These are phyloP conservation scores for Hemichromis elongatus DNA, from an alignment of 2,113 vertebrate species.

Conservation along the genomic window DNA sequence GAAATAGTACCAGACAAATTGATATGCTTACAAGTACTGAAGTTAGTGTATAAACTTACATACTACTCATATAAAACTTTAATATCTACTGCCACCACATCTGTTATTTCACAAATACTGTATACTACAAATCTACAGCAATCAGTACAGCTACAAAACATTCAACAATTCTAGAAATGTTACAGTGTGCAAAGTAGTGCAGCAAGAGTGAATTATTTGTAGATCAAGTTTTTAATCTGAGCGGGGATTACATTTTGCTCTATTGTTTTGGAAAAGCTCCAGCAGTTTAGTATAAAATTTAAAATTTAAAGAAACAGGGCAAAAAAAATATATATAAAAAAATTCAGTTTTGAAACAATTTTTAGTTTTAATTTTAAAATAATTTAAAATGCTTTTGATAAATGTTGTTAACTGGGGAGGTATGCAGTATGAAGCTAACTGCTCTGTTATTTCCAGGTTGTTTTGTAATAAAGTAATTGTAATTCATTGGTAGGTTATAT, in stretches of 20 bases:
- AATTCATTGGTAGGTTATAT: not conserved
- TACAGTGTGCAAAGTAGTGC: not conserved
- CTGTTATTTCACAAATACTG: not conserved
- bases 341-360: not conserved
- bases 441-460: not conserved
- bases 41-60: not conserved
- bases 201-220: not conserved
- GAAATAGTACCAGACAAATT: not conserved
- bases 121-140: slow-evolving; percentile 13
- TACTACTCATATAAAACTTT: not conserved
- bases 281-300: not conserved
- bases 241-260: slow-evolving; percentile 7
- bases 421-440: not conserved
- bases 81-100: slow-evolving; percentile 10
- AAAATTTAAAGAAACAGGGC: not conserved
- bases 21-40: not conserved
- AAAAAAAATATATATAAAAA: not conserved
- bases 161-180: not conserved
- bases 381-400: not conserved
- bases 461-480: not conserved
- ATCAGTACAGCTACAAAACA: not conserved
- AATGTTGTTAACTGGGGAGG: not conserved
- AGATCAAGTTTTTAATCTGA: slow-evolving; percentile 21
- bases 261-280: slow-evolving; percentile 1
- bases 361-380: not conserved